phyloP scores from a whole-genome alignment of 2,113 vertebrate species.

The Bolborhynchus lineola region DNA sequence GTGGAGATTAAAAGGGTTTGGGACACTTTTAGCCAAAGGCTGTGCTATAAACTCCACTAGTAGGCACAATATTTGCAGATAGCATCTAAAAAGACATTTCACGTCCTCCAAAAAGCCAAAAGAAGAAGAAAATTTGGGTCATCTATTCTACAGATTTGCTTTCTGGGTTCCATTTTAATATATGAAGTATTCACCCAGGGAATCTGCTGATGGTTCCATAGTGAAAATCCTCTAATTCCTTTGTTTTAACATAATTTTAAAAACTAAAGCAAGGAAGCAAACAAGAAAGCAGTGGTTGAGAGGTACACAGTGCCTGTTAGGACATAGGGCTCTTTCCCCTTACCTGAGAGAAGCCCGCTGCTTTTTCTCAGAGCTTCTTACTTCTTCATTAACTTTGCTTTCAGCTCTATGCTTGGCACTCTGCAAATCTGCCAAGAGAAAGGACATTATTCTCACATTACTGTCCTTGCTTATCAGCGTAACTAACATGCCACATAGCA shows the following conservation, averaged over 20 bases:
- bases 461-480: not conserved
- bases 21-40: not conserved
- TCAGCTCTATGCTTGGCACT: slow-evolving; percentile 85
- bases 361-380: slow-evolving; percentile 89
- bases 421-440: slow-evolving; percentile 79
- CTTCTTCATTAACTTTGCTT: slow-evolving; percentile 87
- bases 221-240: not conserved
- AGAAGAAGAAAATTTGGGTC: not conserved
- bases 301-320: not conserved
- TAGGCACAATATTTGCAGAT: not conserved
- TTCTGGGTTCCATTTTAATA: not conserved
- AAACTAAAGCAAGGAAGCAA: not conserved
- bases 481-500: fast-evolving
- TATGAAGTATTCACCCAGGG: not conserved
- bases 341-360: slow-evolving; percentile 88
- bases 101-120: not conserved
- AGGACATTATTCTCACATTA: not conserved
- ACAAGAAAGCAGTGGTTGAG: not conserved
- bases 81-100: not conserved
- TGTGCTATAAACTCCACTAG: not conserved
- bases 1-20: not conserved
- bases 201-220: not conserved
- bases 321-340: not conserved
- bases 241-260: not conserved
- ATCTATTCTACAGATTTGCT: not conserved